A percentile compares a stretch with the other conserved stretches of the same genome.
Conservation (phyloP, 2,113 vertebrate genomes). For the Eulemur rufifrons region DNA sequence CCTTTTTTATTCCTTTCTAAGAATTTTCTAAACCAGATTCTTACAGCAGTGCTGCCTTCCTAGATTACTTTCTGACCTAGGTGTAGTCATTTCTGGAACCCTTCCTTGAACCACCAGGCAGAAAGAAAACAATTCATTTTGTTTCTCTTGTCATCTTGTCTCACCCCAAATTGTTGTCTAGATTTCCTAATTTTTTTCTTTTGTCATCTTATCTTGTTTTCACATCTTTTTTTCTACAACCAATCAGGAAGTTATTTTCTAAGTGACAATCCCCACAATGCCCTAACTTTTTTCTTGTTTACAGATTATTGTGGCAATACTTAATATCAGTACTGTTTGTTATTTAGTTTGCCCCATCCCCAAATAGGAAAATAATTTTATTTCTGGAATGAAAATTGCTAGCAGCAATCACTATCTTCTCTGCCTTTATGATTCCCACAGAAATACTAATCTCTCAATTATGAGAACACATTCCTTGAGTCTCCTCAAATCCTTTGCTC, state of each 20-base stretch:
- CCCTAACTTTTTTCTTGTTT: not conserved
- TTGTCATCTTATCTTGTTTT: not conserved
- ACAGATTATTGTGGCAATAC: not conserved
- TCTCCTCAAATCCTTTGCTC: not conserved
- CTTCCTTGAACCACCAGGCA: not conserved
- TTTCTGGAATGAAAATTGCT: not conserved
- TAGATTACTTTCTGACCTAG: not conserved
- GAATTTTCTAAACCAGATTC: not conserved
- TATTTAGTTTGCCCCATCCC: not conserved
- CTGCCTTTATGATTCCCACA: not conserved
- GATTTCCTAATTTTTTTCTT: not conserved
- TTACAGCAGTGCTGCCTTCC: not conserved
- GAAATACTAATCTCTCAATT: not conserved
- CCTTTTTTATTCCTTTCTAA: not conserved
- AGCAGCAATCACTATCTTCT: not conserved
- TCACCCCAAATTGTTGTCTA: not conserved
- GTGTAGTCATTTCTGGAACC: not conserved
- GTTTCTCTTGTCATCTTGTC: not conserved
- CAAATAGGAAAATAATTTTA: not conserved
- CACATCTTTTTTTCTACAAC: not conserved
- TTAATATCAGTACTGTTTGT: not conserved
- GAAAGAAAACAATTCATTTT: not conserved
- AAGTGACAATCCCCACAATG: not conserved
- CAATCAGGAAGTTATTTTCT: not conserved
- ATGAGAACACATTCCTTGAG: not conserved